A percentile compares a stretch with the other conserved stretches of the same genome.
These are phyloP conservation scores for Trypoxylus dichotomus DNA, from an alignment of 1,140 invertebrate species.

Conservation along the genomic window DNA sequence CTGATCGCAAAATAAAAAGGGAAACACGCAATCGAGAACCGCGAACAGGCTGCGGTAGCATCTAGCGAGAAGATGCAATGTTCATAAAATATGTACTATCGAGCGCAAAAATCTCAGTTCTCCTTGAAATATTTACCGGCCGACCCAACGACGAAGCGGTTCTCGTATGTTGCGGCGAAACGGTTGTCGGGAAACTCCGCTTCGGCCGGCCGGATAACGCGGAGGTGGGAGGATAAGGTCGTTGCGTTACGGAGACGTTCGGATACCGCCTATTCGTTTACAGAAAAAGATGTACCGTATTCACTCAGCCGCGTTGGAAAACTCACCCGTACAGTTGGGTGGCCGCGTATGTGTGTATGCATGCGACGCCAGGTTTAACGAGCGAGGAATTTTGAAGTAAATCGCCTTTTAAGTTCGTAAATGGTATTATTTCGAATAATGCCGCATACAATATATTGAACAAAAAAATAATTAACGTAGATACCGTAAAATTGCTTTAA, in stretches of 20 bases:
- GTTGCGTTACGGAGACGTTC: neutral
- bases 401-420: too few species aligned
- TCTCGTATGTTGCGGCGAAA: neutral
- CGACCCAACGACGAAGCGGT: neutral
- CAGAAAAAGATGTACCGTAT: too few species aligned
- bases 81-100: constrained; percentile 52
- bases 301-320: too few species aligned
- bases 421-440: too few species aligned
- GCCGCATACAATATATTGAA: too few species aligned
- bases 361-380: neutral
- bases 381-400: too few species aligned
- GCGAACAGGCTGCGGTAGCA: constrained; percentile 19
- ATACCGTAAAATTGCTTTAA: too few species aligned
- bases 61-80: constrained; percentile 39
- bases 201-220: too few species aligned
- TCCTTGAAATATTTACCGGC: constrained; percentile 48
- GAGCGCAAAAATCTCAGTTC: constrained; percentile 48
- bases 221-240: neutral
- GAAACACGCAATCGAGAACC: too few species aligned
- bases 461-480: too few species aligned
- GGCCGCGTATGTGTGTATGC: neutral
- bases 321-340: too few species aligned
- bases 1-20: too few species aligned
- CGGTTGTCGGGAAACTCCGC: neutral
- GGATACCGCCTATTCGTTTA: neutral